Conservation (phyloP, 1,140 invertebrate species). For the Drosophila cardini region DNA sequence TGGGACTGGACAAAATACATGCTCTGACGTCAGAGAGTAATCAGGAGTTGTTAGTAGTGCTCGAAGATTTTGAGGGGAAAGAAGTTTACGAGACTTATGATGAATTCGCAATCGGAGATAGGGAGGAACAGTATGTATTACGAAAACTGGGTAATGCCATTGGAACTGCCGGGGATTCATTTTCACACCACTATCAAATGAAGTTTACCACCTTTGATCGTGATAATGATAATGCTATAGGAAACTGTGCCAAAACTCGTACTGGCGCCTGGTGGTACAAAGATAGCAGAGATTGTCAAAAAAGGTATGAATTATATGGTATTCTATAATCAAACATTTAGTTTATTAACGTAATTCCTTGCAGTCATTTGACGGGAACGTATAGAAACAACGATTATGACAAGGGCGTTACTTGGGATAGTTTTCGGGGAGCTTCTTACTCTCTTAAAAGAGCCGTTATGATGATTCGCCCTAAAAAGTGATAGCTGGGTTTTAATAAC, state of each 20-base stretch:
- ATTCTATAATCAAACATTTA: background rate
- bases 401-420: background rate
- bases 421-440: background rate
- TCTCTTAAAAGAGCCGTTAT: background rate
- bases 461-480: background rate
- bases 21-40: background rate
- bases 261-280: background rate
- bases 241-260: background rate
- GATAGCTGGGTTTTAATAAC: too few relatives aligned
- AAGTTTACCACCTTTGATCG: background rate
- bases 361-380: background rate
- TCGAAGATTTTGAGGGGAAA: background rate
- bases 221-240: background rate
- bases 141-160: background rate
- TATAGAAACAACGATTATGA: background rate
- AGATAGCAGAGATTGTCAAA: background rate
- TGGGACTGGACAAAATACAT: background rate
- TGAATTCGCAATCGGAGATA: background rate
- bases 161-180: background rate
- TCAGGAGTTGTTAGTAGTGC: background rate
- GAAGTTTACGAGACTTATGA: background rate
- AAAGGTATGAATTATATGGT: background rate
- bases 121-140: background rate
- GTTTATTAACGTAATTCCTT: background rate
- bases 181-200: background rate